A percentile compares a stretch with the other conserved stretches of the same genome.
Conservation (phyloP, 1,140 invertebrate genomes). For the Lutraria rhynchaena region DNA sequence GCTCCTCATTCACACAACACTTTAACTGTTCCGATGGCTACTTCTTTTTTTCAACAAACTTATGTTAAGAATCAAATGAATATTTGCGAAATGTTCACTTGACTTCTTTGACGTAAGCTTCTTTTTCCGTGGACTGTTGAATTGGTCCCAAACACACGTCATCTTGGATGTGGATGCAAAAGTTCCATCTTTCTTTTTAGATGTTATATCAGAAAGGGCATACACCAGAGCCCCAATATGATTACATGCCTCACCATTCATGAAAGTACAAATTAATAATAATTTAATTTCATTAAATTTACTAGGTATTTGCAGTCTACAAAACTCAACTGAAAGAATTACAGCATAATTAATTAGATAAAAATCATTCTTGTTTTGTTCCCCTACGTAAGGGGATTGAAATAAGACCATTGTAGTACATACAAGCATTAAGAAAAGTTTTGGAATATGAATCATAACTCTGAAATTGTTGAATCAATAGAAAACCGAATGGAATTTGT, state of each 20-base stretch:
- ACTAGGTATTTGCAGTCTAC: too few species aligned
- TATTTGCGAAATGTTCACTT: constrained; percentile 9
- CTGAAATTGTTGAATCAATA: too few species aligned
- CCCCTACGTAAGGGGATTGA: too few species aligned
- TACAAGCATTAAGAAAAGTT: too few species aligned
- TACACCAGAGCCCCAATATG: constrained; percentile 43
- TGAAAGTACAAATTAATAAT: constrained; percentile 24
- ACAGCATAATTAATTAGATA: too few species aligned
- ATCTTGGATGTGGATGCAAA: constrained; percentile 12
- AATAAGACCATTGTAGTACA: too few species aligned
- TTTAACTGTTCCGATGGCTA: background rate
- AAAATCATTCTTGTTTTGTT: too few species aligned
- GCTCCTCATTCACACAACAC: background rate
- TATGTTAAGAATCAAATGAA: constrained; percentile 1
- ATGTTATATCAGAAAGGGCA: constrained; percentile 26
- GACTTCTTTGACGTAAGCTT: constrained; percentile 28
- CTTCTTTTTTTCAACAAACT: background rate
- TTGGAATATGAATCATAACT: too few species aligned
- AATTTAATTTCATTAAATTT: too few species aligned
- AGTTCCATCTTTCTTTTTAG: constrained; percentile 33
- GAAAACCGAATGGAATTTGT: too few species aligned
- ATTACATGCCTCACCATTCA: constrained; percentile 22
- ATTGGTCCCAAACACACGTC: constrained; percentile 27
- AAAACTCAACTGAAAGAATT: too few species aligned
- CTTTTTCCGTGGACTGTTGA: constrained; percentile 42